Evolutionary conservation across 2,888 invertebrate species (phyloP).

Genomic region (Melipona beecheii): DNA sequence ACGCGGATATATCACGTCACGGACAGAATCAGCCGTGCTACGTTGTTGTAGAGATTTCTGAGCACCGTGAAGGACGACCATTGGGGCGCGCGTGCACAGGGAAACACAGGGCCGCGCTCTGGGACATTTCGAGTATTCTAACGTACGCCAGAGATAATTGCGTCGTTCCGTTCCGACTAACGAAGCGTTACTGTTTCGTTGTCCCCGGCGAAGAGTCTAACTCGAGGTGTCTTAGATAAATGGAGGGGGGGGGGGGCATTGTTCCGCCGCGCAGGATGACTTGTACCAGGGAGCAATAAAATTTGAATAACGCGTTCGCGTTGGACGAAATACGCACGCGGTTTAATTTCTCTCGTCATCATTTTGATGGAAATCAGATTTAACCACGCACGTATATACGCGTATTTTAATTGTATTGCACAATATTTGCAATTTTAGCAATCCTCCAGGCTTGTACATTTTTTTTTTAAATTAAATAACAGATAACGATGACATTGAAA

Average conservation of each 20-base stretch:
- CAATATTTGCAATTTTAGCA: too few relatives aligned
- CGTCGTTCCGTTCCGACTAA: slow-evolving; percentile 18
- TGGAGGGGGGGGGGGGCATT: too few relatives aligned
- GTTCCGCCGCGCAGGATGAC: background rate
- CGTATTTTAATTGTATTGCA: too few relatives aligned
- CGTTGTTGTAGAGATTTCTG: slow-evolving; percentile 40
- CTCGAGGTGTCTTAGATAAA: background rate
- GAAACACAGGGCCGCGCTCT: background rate
- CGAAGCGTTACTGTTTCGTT: background rate
- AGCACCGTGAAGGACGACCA: slow-evolving; percentile 12
- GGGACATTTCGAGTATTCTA: slow-evolving; percentile 17
- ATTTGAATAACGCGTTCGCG: background rate
- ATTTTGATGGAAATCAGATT: background rate
- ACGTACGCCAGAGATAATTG: slow-evolving; percentile 10
- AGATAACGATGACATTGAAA: too few relatives aligned
- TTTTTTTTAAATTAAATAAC: too few relatives aligned
- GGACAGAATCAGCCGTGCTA: slow-evolving; percentile 52
- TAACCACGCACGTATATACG: too few relatives aligned
- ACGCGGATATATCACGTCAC: slow-evolving; percentile 71
- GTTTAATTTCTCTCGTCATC: background rate
- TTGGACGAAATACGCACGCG: background rate
- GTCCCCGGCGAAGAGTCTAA: background rate
- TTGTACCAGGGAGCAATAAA: background rate
- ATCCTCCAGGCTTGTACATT: too few relatives aligned
- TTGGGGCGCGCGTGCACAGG: background rate